Evolutionary conservation across 2,113 vertebrate species (phyloP).

Genomic region (Pristiophorus japonicus): DNA sequence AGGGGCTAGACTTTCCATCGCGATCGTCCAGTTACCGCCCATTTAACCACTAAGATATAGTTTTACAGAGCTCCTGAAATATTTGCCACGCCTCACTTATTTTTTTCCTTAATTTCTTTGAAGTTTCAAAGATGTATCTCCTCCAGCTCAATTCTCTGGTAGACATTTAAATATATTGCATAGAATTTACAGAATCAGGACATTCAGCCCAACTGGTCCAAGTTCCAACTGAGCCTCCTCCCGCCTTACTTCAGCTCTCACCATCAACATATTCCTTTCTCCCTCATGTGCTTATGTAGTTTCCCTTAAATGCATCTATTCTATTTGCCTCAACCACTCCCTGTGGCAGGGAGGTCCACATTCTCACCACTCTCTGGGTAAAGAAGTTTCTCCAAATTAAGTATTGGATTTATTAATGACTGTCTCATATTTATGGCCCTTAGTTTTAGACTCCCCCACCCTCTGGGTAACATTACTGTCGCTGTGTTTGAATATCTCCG

Average conservation of each 20-base stretch:
- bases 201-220: background rate
- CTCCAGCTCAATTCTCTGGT: background rate
- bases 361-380: too few relatives aligned
- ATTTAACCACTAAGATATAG: too few relatives aligned
- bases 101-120: background rate
- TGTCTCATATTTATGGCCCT: background rate
- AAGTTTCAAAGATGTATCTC: background rate
- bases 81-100: background rate
- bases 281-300: background rate
- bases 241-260: background rate
- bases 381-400: background rate
- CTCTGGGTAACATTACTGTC: too few relatives aligned
- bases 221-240: background rate
- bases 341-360: too few relatives aligned
- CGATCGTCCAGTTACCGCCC: too few relatives aligned
- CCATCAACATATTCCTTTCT: too few relatives aligned
- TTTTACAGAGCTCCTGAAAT: background rate
- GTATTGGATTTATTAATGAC: background rate
- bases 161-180: background rate
- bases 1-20: too few relatives aligned
- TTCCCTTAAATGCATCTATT: too few relatives aligned
- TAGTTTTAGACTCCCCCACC: too few relatives aligned
- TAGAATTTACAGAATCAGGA: background rate
- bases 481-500: too few relatives aligned
- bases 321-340: too few relatives aligned